These are phyloP conservation scores for Cygnus atratus DNA, from an alignment of 2,113 vertebrate species.

Conservation along the genomic window DNA sequence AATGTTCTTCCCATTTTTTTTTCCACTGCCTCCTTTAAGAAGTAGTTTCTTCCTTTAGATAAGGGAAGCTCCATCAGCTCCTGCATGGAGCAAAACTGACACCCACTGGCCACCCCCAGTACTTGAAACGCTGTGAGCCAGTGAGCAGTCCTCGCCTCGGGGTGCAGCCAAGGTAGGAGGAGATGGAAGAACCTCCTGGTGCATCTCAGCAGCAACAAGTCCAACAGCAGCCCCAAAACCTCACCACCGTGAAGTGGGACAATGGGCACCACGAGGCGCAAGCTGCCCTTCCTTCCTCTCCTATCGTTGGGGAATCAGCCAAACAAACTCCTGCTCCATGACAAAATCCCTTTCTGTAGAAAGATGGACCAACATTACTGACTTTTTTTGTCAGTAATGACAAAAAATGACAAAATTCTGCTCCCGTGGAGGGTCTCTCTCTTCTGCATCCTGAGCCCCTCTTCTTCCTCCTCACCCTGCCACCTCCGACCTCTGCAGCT, in stretches of 20 bases:
- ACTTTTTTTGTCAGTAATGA: neutral
- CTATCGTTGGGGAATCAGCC: too few species aligned
- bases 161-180: neutral
- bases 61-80: conserved; percentile 29
- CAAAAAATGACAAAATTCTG: neutral
- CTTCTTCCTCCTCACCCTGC: neutral
- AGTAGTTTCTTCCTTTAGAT: conserved; percentile 39
- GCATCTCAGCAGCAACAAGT: neutral
- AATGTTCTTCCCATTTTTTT: neutral
- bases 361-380: neutral
- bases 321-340: neutral
- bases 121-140: conserved; percentile 7
- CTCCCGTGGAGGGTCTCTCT: neutral
- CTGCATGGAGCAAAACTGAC: conserved; percentile 69
- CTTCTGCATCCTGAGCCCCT: neutral
- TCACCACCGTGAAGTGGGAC: neutral
- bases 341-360: neutral
- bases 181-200: neutral
- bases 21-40: conserved; percentile 30
- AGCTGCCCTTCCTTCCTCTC: too few species aligned
- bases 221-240: neutral
- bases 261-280: too few species aligned
- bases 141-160: neutral
- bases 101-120: conserved; percentile 68
- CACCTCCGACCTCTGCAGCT: neutral